phyloP scores from a whole-genome alignment of 2,888 invertebrate genomes.

The Fabriciana adippe region DNA sequence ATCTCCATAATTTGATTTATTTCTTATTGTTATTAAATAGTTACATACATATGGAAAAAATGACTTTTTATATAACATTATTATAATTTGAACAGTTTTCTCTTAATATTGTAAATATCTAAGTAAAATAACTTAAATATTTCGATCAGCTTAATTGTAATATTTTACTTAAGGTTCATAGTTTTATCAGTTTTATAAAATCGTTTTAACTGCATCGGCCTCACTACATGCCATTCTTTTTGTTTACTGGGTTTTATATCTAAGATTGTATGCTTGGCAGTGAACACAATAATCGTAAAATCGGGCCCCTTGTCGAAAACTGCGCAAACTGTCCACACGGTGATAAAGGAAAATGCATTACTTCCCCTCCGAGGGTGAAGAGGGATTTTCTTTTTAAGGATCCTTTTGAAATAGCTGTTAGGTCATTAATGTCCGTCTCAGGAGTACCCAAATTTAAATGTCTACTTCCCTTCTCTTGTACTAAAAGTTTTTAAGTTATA shows the following conservation, averaged over 20 bases:
- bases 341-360: slow-evolving; percentile 81
- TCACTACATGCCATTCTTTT: neutral
- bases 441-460: slow-evolving; percentile 68
- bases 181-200: too few species aligned
- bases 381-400: slow-evolving; percentile 68
- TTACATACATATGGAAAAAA: too few species aligned
- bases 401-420: slow-evolving; percentile 71
- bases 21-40: too few species aligned
- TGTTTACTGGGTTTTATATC: slow-evolving; percentile 16
- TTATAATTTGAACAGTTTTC: too few species aligned
- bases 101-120: too few species aligned
- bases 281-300: slow-evolving; percentile 79
- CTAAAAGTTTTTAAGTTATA: slow-evolving; percentile 37
- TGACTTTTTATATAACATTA: too few species aligned
- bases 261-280: slow-evolving; percentile 47
- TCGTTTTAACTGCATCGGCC: too few species aligned
- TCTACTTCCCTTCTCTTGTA: slow-evolving; percentile 65
- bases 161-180: too few species aligned
- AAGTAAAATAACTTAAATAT: too few species aligned
- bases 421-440: slow-evolving; percentile 71
- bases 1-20: slow-evolving; percentile 29
- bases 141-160: too few species aligned
- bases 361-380: slow-evolving; percentile 67
- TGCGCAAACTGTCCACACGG: slow-evolving; percentile 74
- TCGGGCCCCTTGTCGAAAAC: slow-evolving; percentile 69